phyloP scores from a whole-genome alignment of 2,113 vertebrate genomes.

The Megaleporinus macrocephalus region DNA sequence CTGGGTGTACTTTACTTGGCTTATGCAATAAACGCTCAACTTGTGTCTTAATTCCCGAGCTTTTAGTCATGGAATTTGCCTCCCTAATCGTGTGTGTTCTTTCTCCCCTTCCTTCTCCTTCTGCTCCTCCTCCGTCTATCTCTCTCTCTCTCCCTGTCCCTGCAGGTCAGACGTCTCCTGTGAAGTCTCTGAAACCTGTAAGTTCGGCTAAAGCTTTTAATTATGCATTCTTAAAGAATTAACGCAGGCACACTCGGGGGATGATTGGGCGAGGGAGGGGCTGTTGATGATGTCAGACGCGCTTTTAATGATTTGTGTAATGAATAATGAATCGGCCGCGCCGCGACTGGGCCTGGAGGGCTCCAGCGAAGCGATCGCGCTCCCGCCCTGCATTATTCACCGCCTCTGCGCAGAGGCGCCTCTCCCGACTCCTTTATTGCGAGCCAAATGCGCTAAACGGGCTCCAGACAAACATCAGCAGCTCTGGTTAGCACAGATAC shows the following conservation, averaged over 20 bases:
- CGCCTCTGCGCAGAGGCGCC: background rate
- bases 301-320: slow-evolving; percentile 16
- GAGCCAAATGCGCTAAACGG: slow-evolving; percentile 2
- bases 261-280: background rate
- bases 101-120: background rate
- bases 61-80: background rate
- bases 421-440: background rate
- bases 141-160: slow-evolving; percentile 31
- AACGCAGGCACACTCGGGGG: slow-evolving; percentile 30
- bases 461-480: background rate
- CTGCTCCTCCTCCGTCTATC: slow-evolving; percentile 29
- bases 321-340: slow-evolving; percentile 27
- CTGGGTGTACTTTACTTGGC: background rate
- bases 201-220: slow-evolving; percentile 73
- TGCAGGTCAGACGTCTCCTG: slow-evolving; percentile 93
- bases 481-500: background rate
- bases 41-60: slow-evolving; percentile 18
- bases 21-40: slow-evolving; percentile 2
- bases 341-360: background rate
- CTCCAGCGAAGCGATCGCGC: background rate
- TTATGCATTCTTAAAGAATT: slow-evolving; percentile 25
- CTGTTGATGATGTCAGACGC: slow-evolving; percentile 13
- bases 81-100: slow-evolving; percentile 1
- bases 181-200: slow-evolving; percentile 93
- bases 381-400: slow-evolving; percentile 43